Evolutionary conservation across 2,888 invertebrate genomes (phyloP).

Genomic region (Heliconius hortense): DNA sequence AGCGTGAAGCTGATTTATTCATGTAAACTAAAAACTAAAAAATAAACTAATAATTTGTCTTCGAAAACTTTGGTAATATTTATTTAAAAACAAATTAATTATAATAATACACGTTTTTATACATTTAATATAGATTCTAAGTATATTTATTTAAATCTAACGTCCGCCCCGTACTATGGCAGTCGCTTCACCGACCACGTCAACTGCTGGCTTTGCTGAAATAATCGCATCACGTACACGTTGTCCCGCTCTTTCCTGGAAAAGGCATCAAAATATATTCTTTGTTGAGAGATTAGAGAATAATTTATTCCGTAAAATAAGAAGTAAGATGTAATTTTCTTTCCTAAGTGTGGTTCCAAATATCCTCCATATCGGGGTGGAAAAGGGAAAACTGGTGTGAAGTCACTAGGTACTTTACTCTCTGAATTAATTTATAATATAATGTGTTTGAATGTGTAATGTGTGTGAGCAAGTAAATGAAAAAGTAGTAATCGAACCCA

Average conservation of each 20-base stretch:
- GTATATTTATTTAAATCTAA: background rate
- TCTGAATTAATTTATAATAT: too few species aligned
- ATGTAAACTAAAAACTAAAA: background rate
- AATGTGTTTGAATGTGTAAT: too few species aligned
- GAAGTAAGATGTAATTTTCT: too few species aligned
- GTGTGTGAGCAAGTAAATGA: too few species aligned
- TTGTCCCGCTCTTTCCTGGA: constrained; percentile 47
- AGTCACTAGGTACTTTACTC: background rate
- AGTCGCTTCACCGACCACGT: constrained; percentile 44
- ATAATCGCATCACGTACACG: constrained; percentile 47
- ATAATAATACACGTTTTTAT: background rate
- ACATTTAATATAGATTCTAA: background rate
- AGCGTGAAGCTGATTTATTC: too few species aligned
- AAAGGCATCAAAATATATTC: constrained; percentile 18
- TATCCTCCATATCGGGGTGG: background rate
- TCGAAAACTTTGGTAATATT: background rate
- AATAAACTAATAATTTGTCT: background rate
- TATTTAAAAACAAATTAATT: background rate
- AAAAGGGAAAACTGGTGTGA: background rate
- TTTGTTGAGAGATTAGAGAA: background rate
- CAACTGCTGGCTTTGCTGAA: constrained; percentile 47
- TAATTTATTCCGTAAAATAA: background rate
- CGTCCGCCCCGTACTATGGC: constrained; percentile 38
- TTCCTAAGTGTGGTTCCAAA: too few species aligned
- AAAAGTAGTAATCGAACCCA: too few species aligned